Conservation (phyloP, 2,113 vertebrate species). For the Rhodinocichla rosea region DNA sequence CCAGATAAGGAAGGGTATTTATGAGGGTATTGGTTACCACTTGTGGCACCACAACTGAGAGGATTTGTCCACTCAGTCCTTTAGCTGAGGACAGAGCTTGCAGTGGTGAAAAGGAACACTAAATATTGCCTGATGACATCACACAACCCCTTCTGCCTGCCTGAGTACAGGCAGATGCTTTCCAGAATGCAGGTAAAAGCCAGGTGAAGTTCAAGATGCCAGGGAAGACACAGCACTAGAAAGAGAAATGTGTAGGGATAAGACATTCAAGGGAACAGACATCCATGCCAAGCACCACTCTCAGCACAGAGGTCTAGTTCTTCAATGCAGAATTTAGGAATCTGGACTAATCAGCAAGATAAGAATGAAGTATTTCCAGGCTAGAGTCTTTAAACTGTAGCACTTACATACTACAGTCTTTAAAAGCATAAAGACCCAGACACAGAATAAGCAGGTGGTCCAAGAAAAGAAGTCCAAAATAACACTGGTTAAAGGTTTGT, state of each 20-base stretch:
- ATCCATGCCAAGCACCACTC: not conserved
- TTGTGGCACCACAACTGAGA: not conserved
- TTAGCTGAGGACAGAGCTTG: not conserved
- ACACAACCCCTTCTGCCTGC: not conserved
- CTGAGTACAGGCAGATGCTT: not conserved
- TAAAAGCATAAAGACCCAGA: not conserved
- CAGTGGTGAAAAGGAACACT: not conserved
- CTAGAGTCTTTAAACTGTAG: not conserved
- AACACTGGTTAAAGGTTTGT: not conserved
- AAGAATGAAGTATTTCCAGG: not conserved
- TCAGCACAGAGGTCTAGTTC: not conserved
- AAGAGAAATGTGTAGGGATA: not conserved
- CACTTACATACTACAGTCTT: not conserved
- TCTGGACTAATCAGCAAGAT: not conserved
- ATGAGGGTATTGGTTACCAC: not conserved
- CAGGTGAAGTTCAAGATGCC: not conserved
- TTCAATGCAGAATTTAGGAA: not conserved
- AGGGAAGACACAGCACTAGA: not conserved
- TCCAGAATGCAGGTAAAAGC: not conserved
- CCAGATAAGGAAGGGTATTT: not conserved
- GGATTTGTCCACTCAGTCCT: not conserved
- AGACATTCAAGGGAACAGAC: not conserved
- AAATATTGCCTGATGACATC: not conserved
- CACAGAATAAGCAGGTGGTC: not conserved
- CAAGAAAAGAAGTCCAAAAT: not conserved